These are phyloP conservation scores for Eublepharis macularius DNA, from an alignment of 2,113 vertebrate genomes.

Conservation along the genomic window DNA sequence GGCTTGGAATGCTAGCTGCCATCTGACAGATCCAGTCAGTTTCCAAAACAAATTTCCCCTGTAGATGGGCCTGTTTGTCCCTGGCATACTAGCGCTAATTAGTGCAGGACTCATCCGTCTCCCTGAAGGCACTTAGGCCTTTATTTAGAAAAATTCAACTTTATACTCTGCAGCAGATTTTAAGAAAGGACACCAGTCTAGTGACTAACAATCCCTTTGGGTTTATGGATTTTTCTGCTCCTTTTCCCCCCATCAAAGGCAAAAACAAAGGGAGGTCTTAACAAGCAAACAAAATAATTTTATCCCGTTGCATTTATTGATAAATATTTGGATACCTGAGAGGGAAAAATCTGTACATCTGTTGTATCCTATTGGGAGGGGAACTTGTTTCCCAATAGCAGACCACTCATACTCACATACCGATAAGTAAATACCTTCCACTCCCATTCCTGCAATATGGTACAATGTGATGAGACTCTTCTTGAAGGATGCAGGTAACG, in stretches of 20 bases:
- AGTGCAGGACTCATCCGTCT: slow-evolving; percentile 51
- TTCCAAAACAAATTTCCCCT: slow-evolving; percentile 31
- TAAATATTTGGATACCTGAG: too few relatives aligned
- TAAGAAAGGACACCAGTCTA: slow-evolving; percentile 52
- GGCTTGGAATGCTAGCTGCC: slow-evolving; percentile 12
- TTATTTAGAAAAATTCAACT: slow-evolving; percentile 54
- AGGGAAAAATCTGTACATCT: too few relatives aligned
- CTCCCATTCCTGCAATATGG: background rate
- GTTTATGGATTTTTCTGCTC: slow-evolving; percentile 30
- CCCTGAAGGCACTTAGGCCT: slow-evolving; percentile 46
- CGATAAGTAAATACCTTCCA: background rate
- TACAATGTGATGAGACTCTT: too few relatives aligned
- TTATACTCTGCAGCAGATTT: slow-evolving; percentile 30
- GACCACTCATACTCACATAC: background rate
- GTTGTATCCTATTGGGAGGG: background rate
- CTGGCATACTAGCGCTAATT: slow-evolving; percentile 50
- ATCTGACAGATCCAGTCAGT: slow-evolving; percentile 51
- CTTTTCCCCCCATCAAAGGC: background rate
- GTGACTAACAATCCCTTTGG: slow-evolving; percentile 20
- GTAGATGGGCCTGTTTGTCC: slow-evolving; percentile 9
- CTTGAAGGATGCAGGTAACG: too few relatives aligned
- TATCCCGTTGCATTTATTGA: background rate
- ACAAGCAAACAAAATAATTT: background rate
- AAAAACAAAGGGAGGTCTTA: background rate
- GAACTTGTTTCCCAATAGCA: background rate